phyloP scores from a whole-genome alignment of 1,140 invertebrate species.

The Pogonomyrmex californicus region DNA sequence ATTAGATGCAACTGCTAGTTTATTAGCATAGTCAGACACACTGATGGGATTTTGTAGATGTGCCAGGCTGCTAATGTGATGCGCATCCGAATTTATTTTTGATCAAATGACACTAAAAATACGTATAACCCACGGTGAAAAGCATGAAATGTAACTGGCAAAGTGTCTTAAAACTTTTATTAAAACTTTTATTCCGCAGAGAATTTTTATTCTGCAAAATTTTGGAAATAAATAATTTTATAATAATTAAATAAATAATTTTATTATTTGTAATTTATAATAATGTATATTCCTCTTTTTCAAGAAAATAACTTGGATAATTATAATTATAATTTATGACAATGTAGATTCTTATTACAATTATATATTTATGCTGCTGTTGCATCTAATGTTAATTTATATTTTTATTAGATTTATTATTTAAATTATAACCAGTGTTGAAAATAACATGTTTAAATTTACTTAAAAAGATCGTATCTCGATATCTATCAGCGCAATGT shows the following conservation, averaged over 20 bases:
- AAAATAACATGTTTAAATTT: conserved; percentile 14
- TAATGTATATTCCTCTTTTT: not conserved
- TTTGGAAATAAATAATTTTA: not conserved
- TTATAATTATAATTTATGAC: not conserved
- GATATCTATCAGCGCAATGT: conserved; percentile 26
- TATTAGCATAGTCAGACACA: conserved; percentile 19
- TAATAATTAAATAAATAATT: conserved; percentile 18
- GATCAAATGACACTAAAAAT: conserved; percentile 49
- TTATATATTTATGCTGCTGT: not conserved
- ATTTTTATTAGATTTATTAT: conserved; percentile 4
- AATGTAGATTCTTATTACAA: not conserved
- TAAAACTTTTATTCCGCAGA: not conserved
- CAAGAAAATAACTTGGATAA: not conserved
- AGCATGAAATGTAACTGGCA: not conserved
- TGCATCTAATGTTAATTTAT: conserved; percentile 16
- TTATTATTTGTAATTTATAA: not conserved
- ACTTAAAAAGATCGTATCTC: not conserved
- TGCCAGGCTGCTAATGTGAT: conserved; percentile 58
- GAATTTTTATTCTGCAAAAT: not conserved
- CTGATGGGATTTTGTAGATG: conserved; percentile 47
- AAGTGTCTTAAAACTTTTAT: not conserved
- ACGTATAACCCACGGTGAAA: not conserved
- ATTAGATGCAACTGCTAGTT: conserved; percentile 37
- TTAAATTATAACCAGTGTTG: conserved; percentile 57
- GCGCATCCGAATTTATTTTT: conserved; percentile 61